Base-by-base conservation (phyloP, 2,113 vertebrate species). In the Paramormyrops kingsleyae region DNA sequence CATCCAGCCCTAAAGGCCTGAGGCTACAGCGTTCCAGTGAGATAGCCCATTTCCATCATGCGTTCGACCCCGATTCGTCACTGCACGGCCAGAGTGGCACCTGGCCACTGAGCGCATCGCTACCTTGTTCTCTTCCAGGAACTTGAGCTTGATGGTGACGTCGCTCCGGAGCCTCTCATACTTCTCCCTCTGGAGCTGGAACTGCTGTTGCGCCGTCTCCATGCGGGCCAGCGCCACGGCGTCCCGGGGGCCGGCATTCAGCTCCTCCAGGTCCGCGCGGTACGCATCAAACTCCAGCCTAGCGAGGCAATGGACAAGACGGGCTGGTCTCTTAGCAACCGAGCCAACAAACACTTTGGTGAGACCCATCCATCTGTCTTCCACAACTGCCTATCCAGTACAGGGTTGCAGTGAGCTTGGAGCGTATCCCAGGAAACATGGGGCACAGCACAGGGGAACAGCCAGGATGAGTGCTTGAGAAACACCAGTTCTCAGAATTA, bases 51-150 rank as follows among this genome's bases (percentile, higher is more conserved):
- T 31, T 70, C 3, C 1, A 31, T 31, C 27, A 13, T 13, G 12
- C n/a, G 5, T 31, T 31, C n/a, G 3, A 70, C n/a, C n/a, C n/a
- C 9, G 62, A 80, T 80, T 42, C 24, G 83, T 47, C 83, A 47
- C 83, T 9, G 10, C 35, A 4, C 1, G 39, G 1, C 10, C 9
- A 74, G 1, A 13, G 12, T 0, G 3, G 27, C 66, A 27, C 31
- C 8, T 4, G 66, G 12, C 9, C n/a, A 4, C 12, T 35, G 31
- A 74, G 12, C 35, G 15, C 15, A 19, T 42, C 5, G 0, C 7
- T 92, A 97, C 98, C 97, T 97, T 98, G 95, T 98, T 99, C 92
- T 98, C 97, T 93, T 98, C 96, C 94, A 99, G 94, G 91, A 99
- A 96, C 91, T 97, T 97, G 74, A 99, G 96, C 93, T 99, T 99